Base-by-base conservation (phyloP, 2,113 vertebrate species). In the Pangasianodon hypophthalmus region DNA sequence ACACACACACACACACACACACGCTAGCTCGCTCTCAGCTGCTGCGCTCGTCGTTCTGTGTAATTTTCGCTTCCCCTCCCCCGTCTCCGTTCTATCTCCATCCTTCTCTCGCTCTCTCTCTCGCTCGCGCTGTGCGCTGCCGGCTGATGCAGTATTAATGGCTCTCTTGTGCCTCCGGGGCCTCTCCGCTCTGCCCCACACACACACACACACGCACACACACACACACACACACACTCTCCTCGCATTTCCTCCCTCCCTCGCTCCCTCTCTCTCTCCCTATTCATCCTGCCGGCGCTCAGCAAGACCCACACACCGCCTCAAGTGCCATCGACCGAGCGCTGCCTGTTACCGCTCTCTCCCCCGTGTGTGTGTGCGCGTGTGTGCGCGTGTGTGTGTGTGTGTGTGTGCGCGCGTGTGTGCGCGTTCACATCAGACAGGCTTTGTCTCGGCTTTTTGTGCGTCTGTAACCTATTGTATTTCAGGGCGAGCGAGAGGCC, bases 131-230 rank as follows among this genome's bases (percentile, higher is more conserved):
- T 90, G 87, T 73, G 89, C 32, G 83, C 92, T 88, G 88, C 89
- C 88, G 90, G 71, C 93, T 92, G 91, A 93, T 93, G 93, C 92
- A 93, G 93, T 92, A 94, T 94, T 94, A 94, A 93, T 94, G 92
- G 92, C 91, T 93, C 92, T 94, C 89, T 91, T 90, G 90, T 91
- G 91, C 93, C 91, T 88, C 87, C 64, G 88, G 87, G 88, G 90
- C 87, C 86, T 90, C 87, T 86, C 88, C 50, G 81, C 67, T 79
- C 92, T 90, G 54, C 52, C 79, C 81, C 87, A 79, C 91, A 77
- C 87, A 48, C 87, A 32, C 89, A n/a, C 88, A 41, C 92, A 48
- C 81, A 29, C 88, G 62, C 79, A 86, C 87, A 79, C 91, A 77
- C 87, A 41, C 87, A 29, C 89, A n/a, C 88, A 48, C 92, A 48